phyloP scores from a whole-genome alignment of 2,797 vertebrate species.

The Enteromius paludinosus region DNA sequence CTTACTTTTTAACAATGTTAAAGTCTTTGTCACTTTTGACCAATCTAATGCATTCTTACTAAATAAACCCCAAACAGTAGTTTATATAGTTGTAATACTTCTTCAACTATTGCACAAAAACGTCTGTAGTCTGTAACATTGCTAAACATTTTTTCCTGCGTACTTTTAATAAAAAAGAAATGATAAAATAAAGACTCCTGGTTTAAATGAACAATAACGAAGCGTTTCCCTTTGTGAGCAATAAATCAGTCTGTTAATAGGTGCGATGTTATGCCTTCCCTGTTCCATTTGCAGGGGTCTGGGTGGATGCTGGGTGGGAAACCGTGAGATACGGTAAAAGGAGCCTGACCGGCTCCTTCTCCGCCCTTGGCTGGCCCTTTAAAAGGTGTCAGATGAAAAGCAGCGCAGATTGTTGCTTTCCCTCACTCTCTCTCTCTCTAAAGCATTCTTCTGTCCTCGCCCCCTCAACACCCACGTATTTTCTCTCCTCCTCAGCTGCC shows the following conservation, averaged over 20 bases:
- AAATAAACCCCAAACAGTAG: not conserved
- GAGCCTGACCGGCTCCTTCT: conserved; percentile 62
- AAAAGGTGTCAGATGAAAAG: conserved; percentile 81
- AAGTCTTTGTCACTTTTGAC: not conserved
- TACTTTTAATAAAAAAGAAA: not conserved
- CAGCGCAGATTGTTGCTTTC: conserved; percentile 68
- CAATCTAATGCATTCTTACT: not conserved
- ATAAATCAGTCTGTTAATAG: conserved; percentile 49
- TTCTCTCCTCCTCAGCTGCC: conserved; percentile 63
- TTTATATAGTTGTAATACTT: not conserved
- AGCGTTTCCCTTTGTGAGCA: conserved; percentile 31
- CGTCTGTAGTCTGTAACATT: not conserved
- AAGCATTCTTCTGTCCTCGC: conserved; percentile 57
- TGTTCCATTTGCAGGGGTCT: conserved; percentile 49
- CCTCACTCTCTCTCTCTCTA: conserved; percentile 55
- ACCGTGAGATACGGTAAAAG: conserved; percentile 57
- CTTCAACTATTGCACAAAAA: not conserved
- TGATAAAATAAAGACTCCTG: not conserved
- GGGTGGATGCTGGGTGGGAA: conserved; percentile 56
- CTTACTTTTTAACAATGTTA: not conserved
- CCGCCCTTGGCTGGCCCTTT: conserved; percentile 68
- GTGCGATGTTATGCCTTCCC: conserved; percentile 49
- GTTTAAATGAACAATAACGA: conserved; percentile 32
- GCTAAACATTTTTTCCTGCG: not conserved
- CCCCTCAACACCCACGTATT: conserved; percentile 62